phyloP scores from a whole-genome alignment of 2,888 invertebrate genomes.

The Ditylenchus weischeri region DNA sequence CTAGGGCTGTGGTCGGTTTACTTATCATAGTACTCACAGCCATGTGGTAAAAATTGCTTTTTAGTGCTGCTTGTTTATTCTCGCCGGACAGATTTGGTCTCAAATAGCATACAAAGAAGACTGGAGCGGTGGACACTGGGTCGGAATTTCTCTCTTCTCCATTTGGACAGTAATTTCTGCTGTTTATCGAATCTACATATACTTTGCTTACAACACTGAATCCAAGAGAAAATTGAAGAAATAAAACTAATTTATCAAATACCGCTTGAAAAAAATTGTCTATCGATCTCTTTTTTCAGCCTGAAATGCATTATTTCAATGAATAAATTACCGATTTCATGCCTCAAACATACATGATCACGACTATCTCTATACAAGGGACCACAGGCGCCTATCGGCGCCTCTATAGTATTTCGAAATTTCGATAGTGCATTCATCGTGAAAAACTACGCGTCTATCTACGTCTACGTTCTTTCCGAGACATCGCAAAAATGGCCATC shows the following conservation, averaged over 20 bases:
- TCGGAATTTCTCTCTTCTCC: slow-evolving; percentile 55
- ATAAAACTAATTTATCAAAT: background rate
- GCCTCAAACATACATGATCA: no score
- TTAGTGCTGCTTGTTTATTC: slow-evolving; percentile 51
- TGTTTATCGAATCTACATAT: slow-evolving; percentile 41
- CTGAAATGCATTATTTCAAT: no score
- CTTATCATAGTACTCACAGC: background rate
- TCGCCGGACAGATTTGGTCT: slow-evolving; percentile 56
- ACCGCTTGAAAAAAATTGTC: no score
- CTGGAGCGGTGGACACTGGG: slow-evolving; percentile 56
- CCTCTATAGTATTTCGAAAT: no score
- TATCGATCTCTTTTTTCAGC: no score
- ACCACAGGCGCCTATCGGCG: no score
- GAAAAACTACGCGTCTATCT: no score
- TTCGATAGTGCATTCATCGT: no score
- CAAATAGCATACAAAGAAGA: slow-evolving; percentile 49
- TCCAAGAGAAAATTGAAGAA: slow-evolving; percentile 1
- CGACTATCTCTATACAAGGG: no score
- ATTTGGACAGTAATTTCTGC: slow-evolving; percentile 53
- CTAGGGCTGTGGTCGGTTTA: slow-evolving; percentile 43
- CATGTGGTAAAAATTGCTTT: slow-evolving; percentile 15
- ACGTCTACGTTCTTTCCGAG: no score
- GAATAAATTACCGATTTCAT: no score
- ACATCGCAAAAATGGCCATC: no score
- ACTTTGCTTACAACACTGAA: background rate